Evolutionary conservation across 1,140 invertebrate genomes (phyloP).

Genomic region (Apis cerana): DNA sequence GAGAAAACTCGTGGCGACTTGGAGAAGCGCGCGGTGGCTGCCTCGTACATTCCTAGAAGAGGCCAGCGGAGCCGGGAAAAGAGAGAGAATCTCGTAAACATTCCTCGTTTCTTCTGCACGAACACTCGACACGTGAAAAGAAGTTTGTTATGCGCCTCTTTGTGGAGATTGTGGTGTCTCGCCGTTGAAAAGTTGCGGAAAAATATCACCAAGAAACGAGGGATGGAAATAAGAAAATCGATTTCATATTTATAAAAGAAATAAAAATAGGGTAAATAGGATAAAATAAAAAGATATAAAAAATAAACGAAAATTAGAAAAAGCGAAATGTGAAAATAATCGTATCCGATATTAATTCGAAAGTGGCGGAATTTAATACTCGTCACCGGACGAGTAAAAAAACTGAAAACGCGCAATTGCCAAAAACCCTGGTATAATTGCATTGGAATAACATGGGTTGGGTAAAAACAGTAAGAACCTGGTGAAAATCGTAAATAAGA

Average conservation of each 20-base stretch:
- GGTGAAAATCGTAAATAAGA: constrained; percentile 2
- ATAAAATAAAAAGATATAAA: neutral
- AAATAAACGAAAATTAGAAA: neutral
- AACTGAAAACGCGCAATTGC: neutral
- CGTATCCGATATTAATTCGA: neutral
- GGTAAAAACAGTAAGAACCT: neutral
- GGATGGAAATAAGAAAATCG: too few species aligned
- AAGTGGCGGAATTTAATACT: neutral
- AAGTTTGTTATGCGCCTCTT: constrained; percentile 19
- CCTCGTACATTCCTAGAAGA: constrained; percentile 41
- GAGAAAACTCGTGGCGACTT: neutral
- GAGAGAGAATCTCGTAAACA: constrained; percentile 31
- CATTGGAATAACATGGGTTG: neutral
- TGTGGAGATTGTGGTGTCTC: neutral
- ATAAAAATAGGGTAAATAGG: too few species aligned
- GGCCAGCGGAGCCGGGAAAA: constrained; percentile 12
- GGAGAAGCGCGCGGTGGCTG: neutral
- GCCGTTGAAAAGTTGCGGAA: neutral
- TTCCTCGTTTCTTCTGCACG: constrained; percentile 30
- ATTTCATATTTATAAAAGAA: too few species aligned
- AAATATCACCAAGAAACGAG: neutral
- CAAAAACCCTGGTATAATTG: neutral
- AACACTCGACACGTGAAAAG: constrained; percentile 9
- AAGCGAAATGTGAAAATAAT: neutral
- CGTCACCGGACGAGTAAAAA: neutral